Percentiles rank a stretch among this genome's conserved stretches.
These are phyloP conservation scores for Megaceryle torquata DNA, from an alignment of 2,113 vertebrate genomes.

Conservation along the genomic window DNA sequence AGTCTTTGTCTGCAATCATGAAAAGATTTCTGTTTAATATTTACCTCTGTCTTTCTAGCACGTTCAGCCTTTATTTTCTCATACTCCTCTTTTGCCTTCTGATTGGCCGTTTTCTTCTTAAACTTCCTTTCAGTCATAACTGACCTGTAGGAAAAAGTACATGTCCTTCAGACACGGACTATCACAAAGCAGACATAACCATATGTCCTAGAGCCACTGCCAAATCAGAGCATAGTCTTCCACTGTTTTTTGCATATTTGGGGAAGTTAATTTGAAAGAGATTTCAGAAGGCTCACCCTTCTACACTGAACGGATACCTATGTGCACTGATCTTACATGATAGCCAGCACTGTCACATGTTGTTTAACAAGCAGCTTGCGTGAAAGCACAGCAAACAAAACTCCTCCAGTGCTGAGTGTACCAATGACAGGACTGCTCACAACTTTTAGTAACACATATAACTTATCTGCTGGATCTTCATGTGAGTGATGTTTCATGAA, in stretches of 20 bases:
- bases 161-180: background rate
- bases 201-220: background rate
- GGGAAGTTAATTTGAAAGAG: background rate
- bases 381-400: background rate
- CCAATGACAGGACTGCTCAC: background rate
- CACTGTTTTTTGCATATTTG: background rate
- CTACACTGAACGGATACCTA: background rate
- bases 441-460: background rate
- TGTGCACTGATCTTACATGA: background rate
- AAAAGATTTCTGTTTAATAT: background rate
- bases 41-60: constrained; percentile 86
- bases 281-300: background rate
- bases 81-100: constrained; percentile 91
- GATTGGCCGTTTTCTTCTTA: constrained; percentile 85
- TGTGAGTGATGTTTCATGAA: background rate
- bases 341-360: background rate
- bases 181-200: background rate
- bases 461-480: background rate
- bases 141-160: constrained; percentile 57
- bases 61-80: constrained; percentile 77
- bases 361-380: accelerated
- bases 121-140: constrained; percentile 72
- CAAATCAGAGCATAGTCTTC: background rate
- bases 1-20: background rate
- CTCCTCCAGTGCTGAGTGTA: background rate